These are phyloP conservation scores for Gandaritis pyraliata DNA, from an alignment of 2,888 invertebrate genomes.

Conservation along the genomic window DNA sequence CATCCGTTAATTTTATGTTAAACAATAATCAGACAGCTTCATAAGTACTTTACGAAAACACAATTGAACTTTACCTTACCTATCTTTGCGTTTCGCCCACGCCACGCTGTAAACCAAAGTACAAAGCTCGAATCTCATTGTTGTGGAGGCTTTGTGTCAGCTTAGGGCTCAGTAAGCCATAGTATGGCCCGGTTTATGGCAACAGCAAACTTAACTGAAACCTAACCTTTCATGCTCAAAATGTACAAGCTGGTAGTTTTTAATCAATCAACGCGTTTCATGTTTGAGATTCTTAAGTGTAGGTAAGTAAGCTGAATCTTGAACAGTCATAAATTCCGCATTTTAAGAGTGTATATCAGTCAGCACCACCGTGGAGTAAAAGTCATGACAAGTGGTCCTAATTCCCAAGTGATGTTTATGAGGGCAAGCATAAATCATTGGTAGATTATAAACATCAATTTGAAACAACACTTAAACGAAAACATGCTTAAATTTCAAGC, in stretches of 20 bases:
- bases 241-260: slow-evolving; percentile 21
- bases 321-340: slow-evolving; percentile 50
- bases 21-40: slow-evolving; percentile 45
- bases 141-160: slow-evolving; percentile 61
- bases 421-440: slow-evolving; percentile 55
- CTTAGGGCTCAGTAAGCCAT: slow-evolving; percentile 47
- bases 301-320: slow-evolving; percentile 20
- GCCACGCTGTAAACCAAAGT: slow-evolving; percentile 46
- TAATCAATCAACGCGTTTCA: slow-evolving; percentile 32
- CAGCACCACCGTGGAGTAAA: slow-evolving; percentile 57
- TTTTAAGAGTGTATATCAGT: slow-evolving; percentile 63
- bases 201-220: slow-evolving; percentile 37
- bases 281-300: slow-evolving; percentile 19
- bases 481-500: slow-evolving; percentile 21
- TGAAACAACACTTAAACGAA: slow-evolving; percentile 33
- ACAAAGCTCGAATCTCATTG: slow-evolving; percentile 55
- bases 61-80: not conserved
- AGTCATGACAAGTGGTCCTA: slow-evolving; percentile 52
- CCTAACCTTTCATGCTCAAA: slow-evolving; percentile 22
- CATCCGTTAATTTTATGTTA: not conserved
- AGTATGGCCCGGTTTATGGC: slow-evolving; percentile 38
- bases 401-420: slow-evolving; percentile 53
- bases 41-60: slow-evolving; percentile 47
- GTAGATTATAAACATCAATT: slow-evolving; percentile 62
- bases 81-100: slow-evolving; percentile 55